Conservation (phyloP, 2,888 invertebrate genomes). For the Ferrisia virgata region DNA sequence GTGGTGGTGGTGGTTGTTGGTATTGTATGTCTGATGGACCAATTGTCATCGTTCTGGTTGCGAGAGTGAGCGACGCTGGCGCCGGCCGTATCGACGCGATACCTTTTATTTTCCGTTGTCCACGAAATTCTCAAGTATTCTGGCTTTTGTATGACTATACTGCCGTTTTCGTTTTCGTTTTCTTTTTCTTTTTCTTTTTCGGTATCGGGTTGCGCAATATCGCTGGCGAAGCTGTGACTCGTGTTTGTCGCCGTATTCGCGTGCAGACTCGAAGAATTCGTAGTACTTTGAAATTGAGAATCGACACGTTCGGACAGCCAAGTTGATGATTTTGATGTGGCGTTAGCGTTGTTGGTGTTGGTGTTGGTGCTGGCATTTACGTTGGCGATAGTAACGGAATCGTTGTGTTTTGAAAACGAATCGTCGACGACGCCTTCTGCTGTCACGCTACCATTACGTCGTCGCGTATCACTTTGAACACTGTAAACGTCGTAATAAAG, state of each 20-base stretch:
- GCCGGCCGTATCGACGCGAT: not conserved
- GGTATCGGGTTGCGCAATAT: not conserved
- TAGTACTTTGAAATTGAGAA: too few species aligned
- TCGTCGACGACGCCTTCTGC: not conserved
- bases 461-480: not conserved
- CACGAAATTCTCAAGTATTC: slow-evolving; percentile 45
- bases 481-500: too few species aligned
- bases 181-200: too few species aligned
- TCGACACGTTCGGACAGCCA: too few species aligned
- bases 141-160: slow-evolving; percentile 40
- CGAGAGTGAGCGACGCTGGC: not conserved
- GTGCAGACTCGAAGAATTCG: not conserved
- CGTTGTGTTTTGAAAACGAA: not conserved
- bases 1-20: too few species aligned
- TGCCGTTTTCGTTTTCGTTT: too few species aligned
- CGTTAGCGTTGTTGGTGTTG: too few species aligned
- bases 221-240: not conserved
- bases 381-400: too few species aligned
- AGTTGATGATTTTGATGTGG: too few species aligned
- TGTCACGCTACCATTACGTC: not conserved
- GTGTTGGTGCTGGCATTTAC: too few species aligned
- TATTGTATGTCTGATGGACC: not conserved
- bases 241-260: not conserved
- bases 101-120: slow-evolving; percentile 41
- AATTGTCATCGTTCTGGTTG: not conserved